Base-by-base conservation (phyloP, 2,797 vertebrate genomes). In the Chelon auratus region DNA sequence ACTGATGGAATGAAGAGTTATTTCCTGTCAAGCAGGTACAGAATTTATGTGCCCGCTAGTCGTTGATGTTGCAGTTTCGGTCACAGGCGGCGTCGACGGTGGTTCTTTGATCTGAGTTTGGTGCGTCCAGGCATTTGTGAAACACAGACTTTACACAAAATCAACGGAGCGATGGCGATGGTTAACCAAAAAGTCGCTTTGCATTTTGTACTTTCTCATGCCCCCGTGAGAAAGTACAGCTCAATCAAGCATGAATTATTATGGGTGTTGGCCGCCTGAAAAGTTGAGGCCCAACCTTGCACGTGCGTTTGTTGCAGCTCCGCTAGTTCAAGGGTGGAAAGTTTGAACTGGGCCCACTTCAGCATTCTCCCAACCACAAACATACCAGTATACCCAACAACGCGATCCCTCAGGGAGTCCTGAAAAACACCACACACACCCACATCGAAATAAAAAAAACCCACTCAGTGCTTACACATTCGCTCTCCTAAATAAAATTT, bases 301-400 rank as follows among this genome's bases (percentile, higher is more conserved):
- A 55, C 8, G 15, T 80, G 67, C 72, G 54, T n/a, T 40, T 8
- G 2, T 48, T 56, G 6, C 4, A 50, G n/a, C 65, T 68, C 7
- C 7, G 42, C 14, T 42, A 50, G 11, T n/a, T 65, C 14, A 58
- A 15, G 18, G 56, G 18, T 50, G 80, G 80, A 81, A 87, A 87
- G 51, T 91, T 83, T 77, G 6, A 76, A 76, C 74, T 30, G 30
- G 75, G 65, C 63, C 26, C 75, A 79, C 81, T 75, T 81, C 69
- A 82, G 2, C 51, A 54, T 78, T 82, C n/a, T 58, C 6, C 47
- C 30, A 52, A 82, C 81, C 86, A 82, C 82, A 87, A 77, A 61
- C 48, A 30, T 3, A 58, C 39, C 51, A 43, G n/a, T 15, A 50
- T n/a, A 65, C 36, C 62, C 39, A 63, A 39, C 5, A 8, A 7